phyloP scores from a whole-genome alignment of 2,888 invertebrate species.

The Drosophila niveifrons region DNA sequence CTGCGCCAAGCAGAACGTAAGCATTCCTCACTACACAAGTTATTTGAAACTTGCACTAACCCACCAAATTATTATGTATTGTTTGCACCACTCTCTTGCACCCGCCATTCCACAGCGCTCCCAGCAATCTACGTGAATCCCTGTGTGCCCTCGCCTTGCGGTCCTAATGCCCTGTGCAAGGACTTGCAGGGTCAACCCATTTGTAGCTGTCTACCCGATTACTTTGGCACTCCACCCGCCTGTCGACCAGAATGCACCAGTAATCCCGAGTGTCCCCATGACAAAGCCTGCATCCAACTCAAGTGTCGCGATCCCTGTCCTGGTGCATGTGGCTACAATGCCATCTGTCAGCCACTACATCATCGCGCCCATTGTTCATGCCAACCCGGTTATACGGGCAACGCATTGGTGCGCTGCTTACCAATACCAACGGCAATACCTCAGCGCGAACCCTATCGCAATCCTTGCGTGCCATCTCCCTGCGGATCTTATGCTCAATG shows the following conservation, averaged over 20 bases:
- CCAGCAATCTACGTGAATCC: slow-evolving; percentile 86
- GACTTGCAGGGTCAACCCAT: slow-evolving; percentile 88
- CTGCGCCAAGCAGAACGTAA: slow-evolving; percentile 80
- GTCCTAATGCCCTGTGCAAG: slow-evolving; percentile 90
- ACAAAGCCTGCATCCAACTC: slow-evolving; percentile 88
- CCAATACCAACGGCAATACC: slow-evolving; percentile 79
- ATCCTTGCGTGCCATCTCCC: slow-evolving; percentile 89
- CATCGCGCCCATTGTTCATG: slow-evolving; percentile 88
- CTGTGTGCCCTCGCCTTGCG: slow-evolving; percentile 92
- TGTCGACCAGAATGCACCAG: slow-evolving; percentile 89
- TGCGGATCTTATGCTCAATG: slow-evolving; percentile 90
- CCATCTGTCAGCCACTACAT: slow-evolving; percentile 87
- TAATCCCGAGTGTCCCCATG: slow-evolving; percentile 87
- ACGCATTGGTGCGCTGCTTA: slow-evolving; percentile 89
- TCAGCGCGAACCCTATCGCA: slow-evolving; percentile 71
- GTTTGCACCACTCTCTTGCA: slow-evolving; percentile 47
- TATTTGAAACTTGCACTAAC: slow-evolving; percentile 51
- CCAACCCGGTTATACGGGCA: slow-evolving; percentile 88
- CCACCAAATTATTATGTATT: slow-evolving; percentile 37
- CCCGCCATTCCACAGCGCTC: slow-evolving; percentile 42
- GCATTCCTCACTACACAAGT: slow-evolving; percentile 46
- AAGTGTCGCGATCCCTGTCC: slow-evolving; percentile 88
- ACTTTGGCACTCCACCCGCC: slow-evolving; percentile 89
- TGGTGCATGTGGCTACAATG: slow-evolving; percentile 88
- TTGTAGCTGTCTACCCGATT: slow-evolving; percentile 88